A percentile compares a stretch with the other conserved stretches of the same genome.
These are phyloP conservation scores for Thecocarcelia acutangulata DNA, from an alignment of 2,888 invertebrate genomes.

Conservation along the genomic window DNA sequence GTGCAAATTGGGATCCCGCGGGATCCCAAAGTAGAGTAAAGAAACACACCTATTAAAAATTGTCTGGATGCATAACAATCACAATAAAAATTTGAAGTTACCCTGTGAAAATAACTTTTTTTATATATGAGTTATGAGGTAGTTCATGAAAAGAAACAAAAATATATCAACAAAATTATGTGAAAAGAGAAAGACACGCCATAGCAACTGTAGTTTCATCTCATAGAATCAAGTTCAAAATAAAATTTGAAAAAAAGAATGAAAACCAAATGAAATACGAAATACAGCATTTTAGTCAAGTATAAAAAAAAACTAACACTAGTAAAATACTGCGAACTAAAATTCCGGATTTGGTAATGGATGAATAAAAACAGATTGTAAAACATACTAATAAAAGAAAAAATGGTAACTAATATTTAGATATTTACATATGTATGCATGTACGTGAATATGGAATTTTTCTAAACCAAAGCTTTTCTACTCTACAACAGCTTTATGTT, in stretches of 20 bases:
- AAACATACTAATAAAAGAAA: background rate
- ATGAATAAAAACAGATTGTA: slow-evolving; percentile 6
- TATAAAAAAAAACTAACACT: slow-evolving; percentile 30
- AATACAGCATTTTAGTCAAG: slow-evolving; percentile 24
- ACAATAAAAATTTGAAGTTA: no score
- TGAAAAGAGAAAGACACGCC: slow-evolving; percentile 37
- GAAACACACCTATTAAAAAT: no score
- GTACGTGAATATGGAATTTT: no score
- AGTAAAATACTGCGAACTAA: slow-evolving; percentile 32
- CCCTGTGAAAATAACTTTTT: no score
- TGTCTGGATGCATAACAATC: no score
- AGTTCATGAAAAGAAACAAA: slow-evolving; percentile 5
- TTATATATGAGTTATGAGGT: no score
- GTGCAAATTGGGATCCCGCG: no score
- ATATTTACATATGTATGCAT: no score
- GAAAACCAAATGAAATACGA: slow-evolving; percentile 39
- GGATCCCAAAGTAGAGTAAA: no score
- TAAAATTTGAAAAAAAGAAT: slow-evolving; percentile 19
- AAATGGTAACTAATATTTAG: no score
- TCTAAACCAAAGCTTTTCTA: no score
- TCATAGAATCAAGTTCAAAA: slow-evolving; percentile 43
- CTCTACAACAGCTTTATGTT: no score
- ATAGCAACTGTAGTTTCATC: slow-evolving; percentile 41
- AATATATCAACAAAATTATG: slow-evolving; percentile 34
- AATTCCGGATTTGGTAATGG: slow-evolving; percentile 59